Evolutionary conservation across 1,140 invertebrate genomes (phyloP).

Genomic region (Alviniconcha marisindica): DNA sequence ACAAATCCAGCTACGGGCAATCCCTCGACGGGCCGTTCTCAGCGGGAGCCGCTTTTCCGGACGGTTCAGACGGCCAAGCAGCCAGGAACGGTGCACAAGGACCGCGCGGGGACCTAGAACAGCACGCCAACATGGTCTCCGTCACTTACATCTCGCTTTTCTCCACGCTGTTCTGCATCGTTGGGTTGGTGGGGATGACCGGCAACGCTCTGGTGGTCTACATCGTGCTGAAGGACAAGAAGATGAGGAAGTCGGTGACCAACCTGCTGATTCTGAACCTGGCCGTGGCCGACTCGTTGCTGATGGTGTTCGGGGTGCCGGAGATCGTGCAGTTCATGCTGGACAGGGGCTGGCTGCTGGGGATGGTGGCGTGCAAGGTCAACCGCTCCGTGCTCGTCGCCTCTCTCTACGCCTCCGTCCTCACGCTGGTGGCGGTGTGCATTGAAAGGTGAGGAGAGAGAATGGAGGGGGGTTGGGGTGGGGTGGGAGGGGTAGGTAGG

Average conservation of each 20-base stretch:
- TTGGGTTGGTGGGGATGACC: conserved; percentile 59
- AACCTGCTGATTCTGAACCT: conserved; percentile 76
- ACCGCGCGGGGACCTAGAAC: too few relatives aligned
- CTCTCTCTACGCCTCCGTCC: conserved; percentile 73
- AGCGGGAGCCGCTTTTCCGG: background rate
- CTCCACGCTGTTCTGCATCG: conserved; percentile 57
- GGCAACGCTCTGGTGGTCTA: conserved; percentile 74
- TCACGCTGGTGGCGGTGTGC: conserved; percentile 73
- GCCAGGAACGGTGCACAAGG: background rate
- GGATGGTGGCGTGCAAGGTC: conserved; percentile 65
- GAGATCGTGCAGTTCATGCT: conserved; percentile 75
- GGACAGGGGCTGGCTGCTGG: conserved; percentile 73
- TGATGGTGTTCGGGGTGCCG: conserved; percentile 73
- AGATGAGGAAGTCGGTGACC: conserved; percentile 72
- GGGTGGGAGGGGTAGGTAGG: too few relatives aligned
- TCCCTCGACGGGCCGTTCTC: background rate
- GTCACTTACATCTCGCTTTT: conserved; percentile 47
- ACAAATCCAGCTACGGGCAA: background rate
- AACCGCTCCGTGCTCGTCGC: conserved; percentile 69
- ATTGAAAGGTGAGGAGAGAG: conserved; percentile 77
- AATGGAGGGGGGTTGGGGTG: too few relatives aligned
- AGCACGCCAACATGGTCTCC: conserved; percentile 32
- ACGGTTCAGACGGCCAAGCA: background rate
- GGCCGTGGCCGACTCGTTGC: conserved; percentile 72
- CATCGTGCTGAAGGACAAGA: conserved; percentile 68